phyloP scores from a whole-genome alignment of 2,797 vertebrate species.

The Parauchenoglanis ngamensis region DNA sequence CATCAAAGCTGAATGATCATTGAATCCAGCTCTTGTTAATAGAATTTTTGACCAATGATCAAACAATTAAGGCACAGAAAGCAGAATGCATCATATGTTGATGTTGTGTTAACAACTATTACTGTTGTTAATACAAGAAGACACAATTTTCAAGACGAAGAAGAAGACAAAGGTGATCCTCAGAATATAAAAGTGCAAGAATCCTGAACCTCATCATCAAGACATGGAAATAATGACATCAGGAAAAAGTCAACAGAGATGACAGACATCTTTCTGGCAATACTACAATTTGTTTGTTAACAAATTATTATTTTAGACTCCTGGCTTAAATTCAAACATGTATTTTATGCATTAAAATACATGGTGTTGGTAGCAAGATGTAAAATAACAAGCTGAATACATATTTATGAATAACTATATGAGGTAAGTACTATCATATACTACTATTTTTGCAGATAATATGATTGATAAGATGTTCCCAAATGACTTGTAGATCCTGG shows the following conservation, averaged over 20 bases:
- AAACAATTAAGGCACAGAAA: neutral
- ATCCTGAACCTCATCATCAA: slow-evolving; percentile 8
- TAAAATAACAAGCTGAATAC: slow-evolving; percentile 28
- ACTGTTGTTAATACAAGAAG: neutral
- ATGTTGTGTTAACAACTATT: slow-evolving; percentile 3
- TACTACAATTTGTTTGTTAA: neutral
- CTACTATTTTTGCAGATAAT: slow-evolving; percentile 2
- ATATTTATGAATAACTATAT: neutral
- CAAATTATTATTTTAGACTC: slow-evolving; percentile 25
- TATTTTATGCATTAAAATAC: slow-evolving; percentile 58
- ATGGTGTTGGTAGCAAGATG: slow-evolving; percentile 42
- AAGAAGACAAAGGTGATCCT: neutral
- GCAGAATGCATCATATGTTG: neutral
- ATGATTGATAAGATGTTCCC: neutral
- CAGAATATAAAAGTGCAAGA: neutral
- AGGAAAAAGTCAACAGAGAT: neutral
- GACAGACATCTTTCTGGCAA: neutral
- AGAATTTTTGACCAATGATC: neutral
- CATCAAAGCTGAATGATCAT: neutral
- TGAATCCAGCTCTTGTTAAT: neutral
- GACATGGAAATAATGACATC: neutral
- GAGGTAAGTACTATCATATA: slow-evolving; percentile 54
- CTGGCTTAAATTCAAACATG: slow-evolving; percentile 49
- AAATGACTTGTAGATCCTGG: slow-evolving; percentile 69
- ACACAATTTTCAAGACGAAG: neutral